Evolutionary conservation across 1,140 invertebrate species (phyloP).

Genomic region (Zaprionus inermis): DNA sequence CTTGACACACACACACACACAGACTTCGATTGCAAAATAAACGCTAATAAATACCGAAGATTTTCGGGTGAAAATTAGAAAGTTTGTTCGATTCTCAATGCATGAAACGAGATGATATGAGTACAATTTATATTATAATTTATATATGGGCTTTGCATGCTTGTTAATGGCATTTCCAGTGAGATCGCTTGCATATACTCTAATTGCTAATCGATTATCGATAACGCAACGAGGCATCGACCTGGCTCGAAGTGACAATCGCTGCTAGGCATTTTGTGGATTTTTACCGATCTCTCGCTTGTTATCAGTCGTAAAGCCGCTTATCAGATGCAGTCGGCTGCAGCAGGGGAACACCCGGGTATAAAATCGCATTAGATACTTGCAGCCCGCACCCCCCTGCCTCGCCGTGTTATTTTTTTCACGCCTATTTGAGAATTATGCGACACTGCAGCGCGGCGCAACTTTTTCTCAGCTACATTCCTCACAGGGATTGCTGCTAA

Average conservation of each 20-base stretch:
- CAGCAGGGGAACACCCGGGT: conserved; percentile 41
- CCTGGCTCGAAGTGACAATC: conserved; percentile 21
- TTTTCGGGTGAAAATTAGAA: conserved; percentile 48
- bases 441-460: too few species aligned
- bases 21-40: conserved; percentile 45
- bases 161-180: too few species aligned
- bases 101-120: not conserved
- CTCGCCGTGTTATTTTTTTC: conserved; percentile 54
- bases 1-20: conserved; percentile 39
- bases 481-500: conserved; percentile 46
- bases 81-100: conserved; percentile 21
- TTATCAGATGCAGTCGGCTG: conserved; percentile 59
- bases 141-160: too few species aligned
- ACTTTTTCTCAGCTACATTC: not conserved
- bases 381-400: not conserved
- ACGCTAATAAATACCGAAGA: conserved; percentile 25
- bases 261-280: not conserved
- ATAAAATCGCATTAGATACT: conserved; percentile 66
- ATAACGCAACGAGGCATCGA: not conserved
- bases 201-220: not conserved
- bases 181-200: too few species aligned
- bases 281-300: not conserved
- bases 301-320: conserved; percentile 51
- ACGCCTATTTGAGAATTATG: conserved; percentile 63
- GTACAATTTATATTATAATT: too few species aligned